Base-by-base conservation (phyloP, 2,113 vertebrate genomes). In the Hydrochoerus hydrochaeris region DNA sequence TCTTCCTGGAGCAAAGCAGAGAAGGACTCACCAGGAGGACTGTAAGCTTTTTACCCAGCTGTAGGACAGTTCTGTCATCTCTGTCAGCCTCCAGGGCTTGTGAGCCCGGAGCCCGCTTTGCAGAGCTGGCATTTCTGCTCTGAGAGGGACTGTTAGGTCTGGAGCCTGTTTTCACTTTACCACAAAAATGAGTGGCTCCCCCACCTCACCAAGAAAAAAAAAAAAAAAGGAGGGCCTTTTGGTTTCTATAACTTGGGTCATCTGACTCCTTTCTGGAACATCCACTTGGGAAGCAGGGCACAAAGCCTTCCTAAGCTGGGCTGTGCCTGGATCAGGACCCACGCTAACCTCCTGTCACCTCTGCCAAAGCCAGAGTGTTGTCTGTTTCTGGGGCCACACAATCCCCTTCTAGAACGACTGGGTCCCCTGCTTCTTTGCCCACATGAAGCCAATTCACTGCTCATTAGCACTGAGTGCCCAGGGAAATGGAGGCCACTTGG, bases 201-300 rank as follows among this genome's bases (percentile, higher is more conserved):
- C 52, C 4, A 14, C 28, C 44, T n/a, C 13, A 90, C 75, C 54
- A 54, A 54, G 2, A 54, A 54, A 54, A 52, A 52, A 52, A 54
- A 54, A 97, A 98, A 98, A 98, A 98, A 98, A 98, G 88, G 97
- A 97, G 10, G 92, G 88, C 97, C 97, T 97, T 90, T 97, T 98
- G 96, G 93, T 97, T 98, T 98, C 98, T 97, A 98, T 97, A 98
- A 98, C 87, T 92, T 95, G 17, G 90, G 77, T 97, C 98, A 96
- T 98, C 97, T 96, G 98, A 97, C 95, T 98, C 91, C 96, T 97
- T 98, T 98, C 98, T 98, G 98, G 98, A 98, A 97, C 54, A 58
- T 92, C 67, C 85, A 94, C 46, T 52, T 54, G 96, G 91, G 96
- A 96, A 96, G 97, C 91, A 95, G 96, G 80, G 94, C 97, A 91